Conservation (phyloP, 2,113 vertebrate species). For the Orthonyx spaldingii region DNA sequence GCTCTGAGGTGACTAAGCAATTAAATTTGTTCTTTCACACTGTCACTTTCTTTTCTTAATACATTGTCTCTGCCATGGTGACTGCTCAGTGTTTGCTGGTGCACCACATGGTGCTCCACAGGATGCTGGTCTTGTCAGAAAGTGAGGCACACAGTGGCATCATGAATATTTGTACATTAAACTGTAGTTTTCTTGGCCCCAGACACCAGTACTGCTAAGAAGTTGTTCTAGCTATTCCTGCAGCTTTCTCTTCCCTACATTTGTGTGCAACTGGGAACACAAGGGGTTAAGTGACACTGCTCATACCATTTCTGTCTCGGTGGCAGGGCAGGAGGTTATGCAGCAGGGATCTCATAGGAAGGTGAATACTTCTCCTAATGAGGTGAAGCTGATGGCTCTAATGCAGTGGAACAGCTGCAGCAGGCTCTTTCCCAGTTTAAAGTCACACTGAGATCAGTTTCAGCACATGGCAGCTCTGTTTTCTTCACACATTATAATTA, state of each 20-base stretch:
- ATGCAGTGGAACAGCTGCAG: slow-evolving; percentile 34
- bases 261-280: background rate
- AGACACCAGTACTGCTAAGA: background rate
- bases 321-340: background rate
- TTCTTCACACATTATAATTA: background rate
- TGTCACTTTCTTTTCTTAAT: background rate
- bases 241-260: background rate
- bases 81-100: background rate
- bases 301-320: background rate
- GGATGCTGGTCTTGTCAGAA: slow-evolving; percentile 15
- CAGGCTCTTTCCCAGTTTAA: background rate
- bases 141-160: background rate
- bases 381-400: slow-evolving; percentile 31
- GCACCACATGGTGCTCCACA: background rate
- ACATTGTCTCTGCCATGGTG: background rate
- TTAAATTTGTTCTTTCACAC: background rate
- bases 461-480: background rate
- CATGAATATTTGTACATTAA: background rate
- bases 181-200: background rate
- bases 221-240: background rate
- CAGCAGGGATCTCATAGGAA: slow-evolving; percentile 6
- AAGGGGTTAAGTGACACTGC: background rate
- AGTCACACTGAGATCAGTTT: slow-evolving; percentile 1
- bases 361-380: slow-evolving; percentile 34
- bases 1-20: background rate